phyloP scores from a whole-genome alignment of 2,888 invertebrate genomes.

The Atherix ibis region DNA sequence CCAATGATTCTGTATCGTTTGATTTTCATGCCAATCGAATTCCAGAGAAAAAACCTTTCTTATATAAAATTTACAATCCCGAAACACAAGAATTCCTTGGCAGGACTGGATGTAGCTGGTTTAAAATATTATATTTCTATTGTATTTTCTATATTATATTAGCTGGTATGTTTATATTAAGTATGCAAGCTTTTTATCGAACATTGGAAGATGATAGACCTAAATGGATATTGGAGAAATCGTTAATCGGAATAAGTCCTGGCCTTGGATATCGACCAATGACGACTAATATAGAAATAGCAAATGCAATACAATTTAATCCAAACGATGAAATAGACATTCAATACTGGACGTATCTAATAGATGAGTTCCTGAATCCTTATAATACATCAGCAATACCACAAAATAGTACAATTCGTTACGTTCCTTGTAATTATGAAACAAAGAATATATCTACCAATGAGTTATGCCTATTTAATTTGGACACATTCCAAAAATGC shows the following conservation, averaged over 20 bases:
- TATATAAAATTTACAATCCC: too few relatives aligned
- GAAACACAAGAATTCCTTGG: background rate
- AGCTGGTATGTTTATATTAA: conserved; percentile 69
- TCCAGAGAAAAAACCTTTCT: too few relatives aligned
- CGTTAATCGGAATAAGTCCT: conserved; percentile 54
- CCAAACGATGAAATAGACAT: conserved; percentile 35
- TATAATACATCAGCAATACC: too few relatives aligned
- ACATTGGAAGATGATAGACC: conserved; percentile 55
- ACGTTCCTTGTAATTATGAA: conserved; percentile 38
- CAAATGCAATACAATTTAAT: too few relatives aligned
- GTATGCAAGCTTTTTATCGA: conserved; percentile 65
- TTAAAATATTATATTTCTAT: conserved; percentile 69
- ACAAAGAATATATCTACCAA: conserved; percentile 29
- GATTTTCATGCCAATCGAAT: too few relatives aligned
- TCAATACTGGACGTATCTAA: conserved; percentile 37
- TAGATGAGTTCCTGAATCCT: conserved; percentile 38
- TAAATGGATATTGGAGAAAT: conserved; percentile 54
- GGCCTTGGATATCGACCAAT: conserved; percentile 52
- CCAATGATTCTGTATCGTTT: too few relatives aligned
- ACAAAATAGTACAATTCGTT: conserved; percentile 32
- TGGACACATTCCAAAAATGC: conserved; percentile 37
- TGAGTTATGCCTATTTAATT: conserved; percentile 39
- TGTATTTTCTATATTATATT: conserved; percentile 70
- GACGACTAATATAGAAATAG: conserved; percentile 36
- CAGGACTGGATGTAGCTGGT: background rate